Evolutionary conservation across 2,888 invertebrate species (phyloP).

Genomic region (Alloscopus bannaensis): DNA sequence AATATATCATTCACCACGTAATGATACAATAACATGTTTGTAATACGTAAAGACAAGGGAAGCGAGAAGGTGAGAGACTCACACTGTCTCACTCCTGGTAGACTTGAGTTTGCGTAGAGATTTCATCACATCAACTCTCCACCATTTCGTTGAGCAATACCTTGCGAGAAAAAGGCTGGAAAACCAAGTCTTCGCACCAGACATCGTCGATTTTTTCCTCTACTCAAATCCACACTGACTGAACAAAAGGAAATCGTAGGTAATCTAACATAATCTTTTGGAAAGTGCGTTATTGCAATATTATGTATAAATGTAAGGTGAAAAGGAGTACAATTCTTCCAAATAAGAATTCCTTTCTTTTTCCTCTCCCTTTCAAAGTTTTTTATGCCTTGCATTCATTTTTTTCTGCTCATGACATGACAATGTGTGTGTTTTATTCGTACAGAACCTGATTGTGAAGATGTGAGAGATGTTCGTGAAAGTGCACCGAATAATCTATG

Average conservation of each 20-base stretch:
- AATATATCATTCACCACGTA: conserved; percentile 46
- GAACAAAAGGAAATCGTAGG: too few relatives aligned
- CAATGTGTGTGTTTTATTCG: conserved; percentile 11
- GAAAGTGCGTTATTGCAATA: conserved; percentile 48
- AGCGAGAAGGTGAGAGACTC: conserved; percentile 10
- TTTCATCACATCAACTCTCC: not conserved
- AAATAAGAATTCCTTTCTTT: not conserved
- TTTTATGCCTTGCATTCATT: too few relatives aligned
- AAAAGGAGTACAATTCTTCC: not conserved
- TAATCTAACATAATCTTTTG: conserved; percentile 50
- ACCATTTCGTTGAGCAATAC: not conserved
- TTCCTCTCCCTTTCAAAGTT: not conserved
- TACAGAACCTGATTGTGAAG: not conserved
- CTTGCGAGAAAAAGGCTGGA: conserved; percentile 6
- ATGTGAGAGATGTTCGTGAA: not conserved
- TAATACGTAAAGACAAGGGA: too few relatives aligned
- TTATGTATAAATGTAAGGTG: conserved; percentile 22
- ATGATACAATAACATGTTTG: conserved; percentile 34
- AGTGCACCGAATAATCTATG: conserved; percentile 14
- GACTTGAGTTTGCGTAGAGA: too few relatives aligned
- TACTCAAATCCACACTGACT: too few relatives aligned
- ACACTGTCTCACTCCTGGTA: too few relatives aligned
- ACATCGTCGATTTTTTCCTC: too few relatives aligned
- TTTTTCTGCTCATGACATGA: not conserved
- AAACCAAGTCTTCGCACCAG: too few relatives aligned